Evolutionary conservation across 2,888 invertebrate genomes (phyloP).

Genomic region (Hecatera dysodea): DNA sequence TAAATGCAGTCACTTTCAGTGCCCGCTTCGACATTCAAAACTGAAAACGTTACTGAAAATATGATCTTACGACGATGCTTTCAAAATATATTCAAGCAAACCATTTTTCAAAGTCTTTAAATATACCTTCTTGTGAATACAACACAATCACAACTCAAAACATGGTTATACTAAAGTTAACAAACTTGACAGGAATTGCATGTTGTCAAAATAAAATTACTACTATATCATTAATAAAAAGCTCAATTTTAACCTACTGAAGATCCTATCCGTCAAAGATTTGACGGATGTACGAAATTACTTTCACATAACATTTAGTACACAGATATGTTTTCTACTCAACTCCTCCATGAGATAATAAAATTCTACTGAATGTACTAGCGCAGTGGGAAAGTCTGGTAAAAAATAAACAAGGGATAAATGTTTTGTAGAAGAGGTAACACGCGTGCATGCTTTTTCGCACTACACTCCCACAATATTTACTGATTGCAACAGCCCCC

Average conservation of each 20-base stretch:
- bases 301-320: conserved; percentile 25
- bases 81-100: neutral
- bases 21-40: neutral
- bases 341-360: conserved; percentile 29
- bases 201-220: too few species aligned
- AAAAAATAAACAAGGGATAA: neutral
- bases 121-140: neutral
- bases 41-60: neutral
- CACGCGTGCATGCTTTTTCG: neutral
- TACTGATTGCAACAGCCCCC: neutral
- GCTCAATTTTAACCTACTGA: conserved; percentile 4
- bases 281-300: conserved; percentile 22
- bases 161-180: neutral
- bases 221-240: neutral
- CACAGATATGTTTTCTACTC: conserved; percentile 56
- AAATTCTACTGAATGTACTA: conserved; percentile 25
- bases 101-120: neutral
- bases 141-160: neutral
- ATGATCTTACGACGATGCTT: neutral
- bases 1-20: neutral
- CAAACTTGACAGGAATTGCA: neutral
- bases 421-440: neutral
- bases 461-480: neutral
- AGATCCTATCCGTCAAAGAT: neutral
- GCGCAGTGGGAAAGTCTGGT: neutral